Percentiles rank a stretch among this genome's conserved stretches.
These are phyloP conservation scores for Sternarchorhynchus goeldii DNA, from an alignment of 2,797 vertebrate species.

Conservation along the genomic window DNA sequence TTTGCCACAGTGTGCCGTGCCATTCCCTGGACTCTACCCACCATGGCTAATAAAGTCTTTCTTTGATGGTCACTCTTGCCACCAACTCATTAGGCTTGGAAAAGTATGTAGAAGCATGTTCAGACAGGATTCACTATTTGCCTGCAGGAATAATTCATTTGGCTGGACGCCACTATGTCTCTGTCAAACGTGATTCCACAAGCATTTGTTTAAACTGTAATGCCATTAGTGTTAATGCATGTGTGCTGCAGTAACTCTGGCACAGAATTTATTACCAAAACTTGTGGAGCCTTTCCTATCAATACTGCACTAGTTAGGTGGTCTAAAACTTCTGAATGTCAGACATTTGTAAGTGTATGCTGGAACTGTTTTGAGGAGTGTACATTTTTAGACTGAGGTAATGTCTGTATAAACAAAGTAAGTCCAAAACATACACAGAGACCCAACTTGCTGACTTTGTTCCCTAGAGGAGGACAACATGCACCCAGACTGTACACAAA, in stretches of 20 bases:
- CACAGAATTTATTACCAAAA: slow-evolving; percentile 14
- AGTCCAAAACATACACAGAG: slow-evolving; percentile 4
- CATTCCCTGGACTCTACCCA: slow-evolving; percentile 39
- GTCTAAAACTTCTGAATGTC: slow-evolving; percentile 34
- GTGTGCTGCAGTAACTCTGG: neutral
- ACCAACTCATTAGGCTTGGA: slow-evolving; percentile 35
- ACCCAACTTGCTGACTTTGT: slow-evolving; percentile 23
- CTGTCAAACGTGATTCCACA: slow-evolving; percentile 53
- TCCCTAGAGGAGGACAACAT: slow-evolving; percentile 11
- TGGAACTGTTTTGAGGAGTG: neutral
- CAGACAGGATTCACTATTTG: slow-evolving; percentile 40
- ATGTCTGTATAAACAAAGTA: slow-evolving; percentile 20
- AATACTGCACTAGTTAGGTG: slow-evolving; percentile 6
- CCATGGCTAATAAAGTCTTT: slow-evolving; percentile 46
- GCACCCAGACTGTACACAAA: neutral
- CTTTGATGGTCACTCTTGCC: slow-evolving; percentile 51
- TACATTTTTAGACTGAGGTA: neutral
- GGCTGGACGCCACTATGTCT: slow-evolving; percentile 53
- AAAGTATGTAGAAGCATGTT: slow-evolving; percentile 38
- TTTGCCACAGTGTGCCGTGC: slow-evolving; percentile 19
- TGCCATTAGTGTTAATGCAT: slow-evolving; percentile 46
- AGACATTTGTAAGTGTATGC: slow-evolving; percentile 10
- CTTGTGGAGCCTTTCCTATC: slow-evolving; percentile 21
- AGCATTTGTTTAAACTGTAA: slow-evolving; percentile 54
- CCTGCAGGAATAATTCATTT: slow-evolving; percentile 57